Evolutionary conservation across 2,888 invertebrate genomes (phyloP).

Genomic region (Aporophyla nigra): DNA sequence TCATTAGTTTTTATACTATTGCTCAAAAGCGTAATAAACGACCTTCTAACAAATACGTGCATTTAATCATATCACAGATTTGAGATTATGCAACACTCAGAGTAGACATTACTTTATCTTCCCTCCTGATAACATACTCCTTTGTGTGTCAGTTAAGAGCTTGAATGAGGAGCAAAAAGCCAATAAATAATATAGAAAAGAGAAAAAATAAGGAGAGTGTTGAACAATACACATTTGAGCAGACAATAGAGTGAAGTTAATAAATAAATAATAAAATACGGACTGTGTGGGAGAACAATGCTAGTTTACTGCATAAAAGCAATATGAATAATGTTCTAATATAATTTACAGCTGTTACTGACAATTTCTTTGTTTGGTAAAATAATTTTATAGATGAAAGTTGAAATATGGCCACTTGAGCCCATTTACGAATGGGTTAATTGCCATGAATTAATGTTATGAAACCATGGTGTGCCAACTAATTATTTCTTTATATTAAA

Average conservation of each 20-base stretch:
- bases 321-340: neutral
- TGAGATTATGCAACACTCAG: conserved; percentile 58
- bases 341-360: conserved; percentile 1
- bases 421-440: neutral
- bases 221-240: neutral
- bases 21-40: conserved; percentile 27
- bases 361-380: neutral
- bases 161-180: conserved; percentile 17
- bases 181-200: conserved; percentile 13
- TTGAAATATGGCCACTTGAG: neutral
- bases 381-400: neutral
- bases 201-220: conserved; percentile 9
- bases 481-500: neutral
- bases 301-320: conserved; percentile 8
- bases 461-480: neutral
- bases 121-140: conserved; percentile 53
- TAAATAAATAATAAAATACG: conserved; percentile 32
- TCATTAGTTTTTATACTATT: neutral
- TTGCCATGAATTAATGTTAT: neutral
- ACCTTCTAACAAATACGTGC: conserved; percentile 55
- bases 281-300: conserved; percentile 59
- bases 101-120: conserved; percentile 51
- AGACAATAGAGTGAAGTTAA: conserved; percentile 33
- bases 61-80: conserved; percentile 59
- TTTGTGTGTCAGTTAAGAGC: conserved; percentile 41